phyloP scores from a whole-genome alignment of 2,797 vertebrate species.

The Bradypus variegatus region DNA sequence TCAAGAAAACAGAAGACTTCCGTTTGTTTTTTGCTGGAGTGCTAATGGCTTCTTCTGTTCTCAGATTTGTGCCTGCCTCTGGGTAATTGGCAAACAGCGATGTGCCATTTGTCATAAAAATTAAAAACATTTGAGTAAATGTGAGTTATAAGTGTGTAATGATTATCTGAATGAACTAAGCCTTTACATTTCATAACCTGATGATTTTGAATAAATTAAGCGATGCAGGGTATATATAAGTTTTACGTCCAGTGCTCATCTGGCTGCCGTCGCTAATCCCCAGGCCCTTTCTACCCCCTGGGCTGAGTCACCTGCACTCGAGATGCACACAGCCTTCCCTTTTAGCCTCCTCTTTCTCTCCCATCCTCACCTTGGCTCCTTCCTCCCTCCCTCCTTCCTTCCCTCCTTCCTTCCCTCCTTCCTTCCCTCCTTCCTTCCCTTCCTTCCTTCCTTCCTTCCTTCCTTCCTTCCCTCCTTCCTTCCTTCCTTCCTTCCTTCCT shows the following conservation, averaged over 20 bases:
- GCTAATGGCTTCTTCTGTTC: background rate
- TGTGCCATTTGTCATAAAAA: background rate
- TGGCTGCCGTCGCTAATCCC: too few relatives aligned
- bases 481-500: rapidly evolving
- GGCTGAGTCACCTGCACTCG: background rate
- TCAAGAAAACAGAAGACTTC: background rate
- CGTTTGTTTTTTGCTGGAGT: background rate
- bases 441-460: rapidly evolving
- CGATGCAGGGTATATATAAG: rapidly evolving
- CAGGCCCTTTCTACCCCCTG: background rate
- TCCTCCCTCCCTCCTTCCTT: too few relatives aligned
- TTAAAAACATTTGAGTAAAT: background rate
- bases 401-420: too few relatives aligned
- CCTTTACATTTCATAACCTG: background rate
- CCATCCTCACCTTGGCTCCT: background rate
- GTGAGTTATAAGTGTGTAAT: background rate
- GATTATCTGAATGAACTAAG: background rate
- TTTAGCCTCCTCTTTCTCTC: background rate
- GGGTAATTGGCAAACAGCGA: background rate
- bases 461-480: too few relatives aligned
- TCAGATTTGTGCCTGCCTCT: background rate
- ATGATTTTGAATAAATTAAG: background rate
- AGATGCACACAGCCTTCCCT: rapidly evolving
- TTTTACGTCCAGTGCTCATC: too few relatives aligned
- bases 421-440: too few relatives aligned